A percentile compares a stretch with the other conserved stretches of the same genome.
phyloP scores from a whole-genome alignment of 2,888 invertebrate genomes.

The Thera obeliscata region DNA sequence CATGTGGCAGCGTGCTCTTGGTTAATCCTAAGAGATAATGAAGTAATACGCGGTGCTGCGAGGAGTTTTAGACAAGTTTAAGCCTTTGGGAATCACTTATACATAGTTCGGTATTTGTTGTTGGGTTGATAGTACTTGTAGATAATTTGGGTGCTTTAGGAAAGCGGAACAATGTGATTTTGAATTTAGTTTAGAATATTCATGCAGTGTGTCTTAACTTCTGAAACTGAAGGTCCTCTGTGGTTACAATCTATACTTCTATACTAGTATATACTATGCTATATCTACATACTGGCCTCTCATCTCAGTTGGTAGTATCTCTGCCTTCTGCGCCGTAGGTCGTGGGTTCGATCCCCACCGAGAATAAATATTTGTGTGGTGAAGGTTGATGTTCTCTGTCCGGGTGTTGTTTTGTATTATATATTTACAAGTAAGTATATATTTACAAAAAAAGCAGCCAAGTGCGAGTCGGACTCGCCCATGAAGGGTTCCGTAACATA shows the following conservation, averaged over 20 bases:
- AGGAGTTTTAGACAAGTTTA: conserved; percentile 45
- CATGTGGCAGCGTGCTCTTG: conserved; percentile 40
- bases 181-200: conserved; percentile 22
- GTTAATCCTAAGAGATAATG: conserved; percentile 48
- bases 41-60: conserved; percentile 37
- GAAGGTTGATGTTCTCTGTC: too few relatives aligned
- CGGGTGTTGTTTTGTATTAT: too few relatives aligned
- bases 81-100: conserved; percentile 44
- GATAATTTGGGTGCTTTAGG: conserved; percentile 22
- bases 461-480: too few relatives aligned
- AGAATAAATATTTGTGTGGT: too few relatives aligned
- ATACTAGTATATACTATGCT: too few relatives aligned
- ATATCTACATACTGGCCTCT: too few relatives aligned
- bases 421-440: too few relatives aligned
- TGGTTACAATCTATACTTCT: not conserved
- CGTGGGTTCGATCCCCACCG: too few relatives aligned
- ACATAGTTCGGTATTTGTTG: conserved; percentile 39
- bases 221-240: not conserved
- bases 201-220: not conserved
- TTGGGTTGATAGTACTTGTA: conserved; percentile 29
- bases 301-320: too few relatives aligned
- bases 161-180: conserved; percentile 24
- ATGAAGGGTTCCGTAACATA: too few relatives aligned
- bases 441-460: too few relatives aligned
- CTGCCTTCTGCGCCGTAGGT: too few relatives aligned